Evolutionary conservation across 2,113 vertebrate genomes (phyloP), one percentile per base, ranked within the genome.

Genomic region (Donacobius atricapilla): DNA sequence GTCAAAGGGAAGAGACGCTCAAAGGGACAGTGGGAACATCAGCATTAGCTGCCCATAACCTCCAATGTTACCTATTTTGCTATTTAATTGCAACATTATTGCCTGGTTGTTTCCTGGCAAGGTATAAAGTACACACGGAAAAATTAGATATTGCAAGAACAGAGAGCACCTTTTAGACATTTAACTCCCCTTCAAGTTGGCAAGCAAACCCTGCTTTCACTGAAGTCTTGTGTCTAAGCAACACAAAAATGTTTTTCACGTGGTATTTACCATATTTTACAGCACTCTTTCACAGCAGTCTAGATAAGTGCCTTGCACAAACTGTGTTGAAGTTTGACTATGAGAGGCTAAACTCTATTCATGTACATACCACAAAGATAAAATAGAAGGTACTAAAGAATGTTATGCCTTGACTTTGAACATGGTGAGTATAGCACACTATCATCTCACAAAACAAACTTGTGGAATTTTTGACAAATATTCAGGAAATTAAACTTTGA

Each of bases 101-200:
- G 64, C 25, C 21, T 53, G 25, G 18, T 33, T 83, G 71, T 95
- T 95, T 93, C 72, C 83, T 95, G 93, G 95, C 85, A 89, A 90
- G 12, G n/a, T 84, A 50, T 82, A 78, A 94, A 95, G 83, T 89
- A 75, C 64, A 79, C 83, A 81, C 79, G 96, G 83, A 86, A 93
- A 96, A 95, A 83, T 27, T 73, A 60, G 79, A 89, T 93, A 60
- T 10, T 93, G 37, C 44, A 50, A 68, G 90, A 93, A 93, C 76
- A 91, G 44, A 82, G 77, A 91, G 77, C 87, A 96, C 81, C 80
- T 96, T 84, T 89, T 33, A 44, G 64, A 84, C 79, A 53, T 93
- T 93, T 83, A 66, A 68, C 56, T 89, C 53, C 71, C 35, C n/a
- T 90, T 82, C 57, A 77, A 71, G 48, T 4, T 88, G 68, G 68